Evolutionary conservation across 2,113 vertebrate species (phyloP).

Genomic region (Zapornia atra): DNA sequence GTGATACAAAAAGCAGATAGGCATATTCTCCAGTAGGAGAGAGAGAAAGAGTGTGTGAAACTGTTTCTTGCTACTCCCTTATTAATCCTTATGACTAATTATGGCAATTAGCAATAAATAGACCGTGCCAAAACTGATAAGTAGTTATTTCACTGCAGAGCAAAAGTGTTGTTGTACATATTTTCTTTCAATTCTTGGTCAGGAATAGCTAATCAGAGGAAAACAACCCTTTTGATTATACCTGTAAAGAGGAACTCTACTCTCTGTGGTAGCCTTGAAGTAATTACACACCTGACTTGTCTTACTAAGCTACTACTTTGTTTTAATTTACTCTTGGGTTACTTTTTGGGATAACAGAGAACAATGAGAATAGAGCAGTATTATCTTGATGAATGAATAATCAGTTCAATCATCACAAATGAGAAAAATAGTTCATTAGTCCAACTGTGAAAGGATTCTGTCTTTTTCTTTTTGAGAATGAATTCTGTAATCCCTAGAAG

Average conservation of each 20-base stretch:
- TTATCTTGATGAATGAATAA: not conserved
- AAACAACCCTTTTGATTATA: not conserved
- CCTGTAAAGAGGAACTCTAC: not conserved
- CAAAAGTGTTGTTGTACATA: not conserved
- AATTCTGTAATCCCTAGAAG: not conserved
- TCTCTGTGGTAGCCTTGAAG: not conserved
- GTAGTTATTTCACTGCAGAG: not conserved
- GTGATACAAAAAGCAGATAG: not conserved
- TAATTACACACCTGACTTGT: not conserved
- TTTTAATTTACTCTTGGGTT: not conserved
- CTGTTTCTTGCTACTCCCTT: not conserved
- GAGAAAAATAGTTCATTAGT: not conserved
- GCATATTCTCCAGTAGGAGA: not conserved
- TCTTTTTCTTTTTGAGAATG: not conserved
- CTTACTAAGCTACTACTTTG: not conserved
- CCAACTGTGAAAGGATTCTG: not conserved
- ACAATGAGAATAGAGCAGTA: not conserved
- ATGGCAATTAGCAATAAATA: not conserved
- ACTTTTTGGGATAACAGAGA: not conserved
- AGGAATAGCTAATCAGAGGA: not conserved
- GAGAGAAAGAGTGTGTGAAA: not conserved
- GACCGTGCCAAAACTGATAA: not conserved
- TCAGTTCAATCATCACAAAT: not conserved
- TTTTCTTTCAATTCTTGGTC: not conserved
- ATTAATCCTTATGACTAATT: not conserved